Percentiles rank a stretch among this genome's conserved stretches.
These are phyloP conservation scores for Amiota mariae DNA, from an alignment of 2,888 invertebrate genomes.

Conservation along the genomic window DNA sequence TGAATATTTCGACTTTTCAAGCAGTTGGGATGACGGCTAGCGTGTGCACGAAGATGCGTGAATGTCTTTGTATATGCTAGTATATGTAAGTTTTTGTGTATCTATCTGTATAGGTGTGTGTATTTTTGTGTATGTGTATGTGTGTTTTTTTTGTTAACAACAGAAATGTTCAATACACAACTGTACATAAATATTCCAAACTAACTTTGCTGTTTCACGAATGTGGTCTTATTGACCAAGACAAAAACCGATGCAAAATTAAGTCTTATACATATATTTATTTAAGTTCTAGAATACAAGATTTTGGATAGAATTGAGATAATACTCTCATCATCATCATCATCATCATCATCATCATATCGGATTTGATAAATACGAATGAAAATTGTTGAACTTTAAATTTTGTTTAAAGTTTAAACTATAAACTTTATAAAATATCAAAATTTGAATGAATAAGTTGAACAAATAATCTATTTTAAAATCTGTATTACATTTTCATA, in stretches of 20 bases:
- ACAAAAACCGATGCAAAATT: slow-evolving; percentile 29
- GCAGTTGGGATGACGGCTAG: slow-evolving; percentile 16
- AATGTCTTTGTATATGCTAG: slow-evolving; percentile 26
- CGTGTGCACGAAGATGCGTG: slow-evolving; percentile 19
- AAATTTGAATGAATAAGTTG: no score
- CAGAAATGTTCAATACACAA: slow-evolving; percentile 11
- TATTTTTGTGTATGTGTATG: slow-evolving; percentile 36
- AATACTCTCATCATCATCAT: background rate
- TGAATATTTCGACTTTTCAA: slow-evolving; percentile 18
- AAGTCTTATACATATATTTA: background rate
- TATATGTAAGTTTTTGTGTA: slow-evolving; percentile 39
- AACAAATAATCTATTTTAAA: background rate
- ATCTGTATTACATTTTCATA: no score
- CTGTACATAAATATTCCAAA: slow-evolving; percentile 22
- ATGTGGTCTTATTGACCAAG: slow-evolving; percentile 41
- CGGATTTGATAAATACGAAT: background rate
- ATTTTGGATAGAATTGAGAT: background rate
- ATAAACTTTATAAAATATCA: background rate
- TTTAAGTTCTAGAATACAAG: background rate
- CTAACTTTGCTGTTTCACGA: slow-evolving; percentile 14
- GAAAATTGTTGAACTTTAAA: no score
- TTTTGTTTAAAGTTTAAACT: background rate
- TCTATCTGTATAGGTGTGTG: slow-evolving; percentile 32
- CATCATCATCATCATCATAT: background rate
- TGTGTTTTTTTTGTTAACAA: slow-evolving; percentile 35